These are phyloP conservation scores for Drosophila falleni DNA, from an alignment of 2,888 invertebrate species.

Conservation along the genomic window DNA sequence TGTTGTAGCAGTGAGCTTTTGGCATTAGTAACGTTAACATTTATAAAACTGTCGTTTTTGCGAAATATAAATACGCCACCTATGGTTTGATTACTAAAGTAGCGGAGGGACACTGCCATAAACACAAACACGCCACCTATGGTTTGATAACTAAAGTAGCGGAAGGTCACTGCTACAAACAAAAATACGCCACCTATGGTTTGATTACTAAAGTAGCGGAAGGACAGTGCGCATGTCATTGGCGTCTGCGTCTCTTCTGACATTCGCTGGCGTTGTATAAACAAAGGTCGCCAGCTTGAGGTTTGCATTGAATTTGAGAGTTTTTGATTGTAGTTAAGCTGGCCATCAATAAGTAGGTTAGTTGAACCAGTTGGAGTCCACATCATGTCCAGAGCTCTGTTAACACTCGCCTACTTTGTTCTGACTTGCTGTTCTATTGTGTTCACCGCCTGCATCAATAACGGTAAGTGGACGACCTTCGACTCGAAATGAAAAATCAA, in stretches of 20 bases:
- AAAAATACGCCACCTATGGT: too few species aligned
- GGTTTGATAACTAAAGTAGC: too few species aligned
- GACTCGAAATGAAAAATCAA: conserved; percentile 54
- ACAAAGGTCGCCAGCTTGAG: conserved; percentile 42
- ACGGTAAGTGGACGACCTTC: conserved; percentile 58
- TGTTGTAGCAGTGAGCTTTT: not conserved
- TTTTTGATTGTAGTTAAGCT: conserved; percentile 18
- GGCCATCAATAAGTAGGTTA: conserved; percentile 15
- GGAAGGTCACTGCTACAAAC: too few species aligned
- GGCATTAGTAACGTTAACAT: not conserved
- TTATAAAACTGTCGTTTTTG: too few species aligned
- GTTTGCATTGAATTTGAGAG: not conserved
- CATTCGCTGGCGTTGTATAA: conserved; percentile 54
- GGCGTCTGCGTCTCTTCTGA: conserved; percentile 25
- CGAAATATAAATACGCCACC: not conserved
- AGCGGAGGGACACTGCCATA: too few species aligned
- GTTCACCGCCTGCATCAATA: conserved; percentile 70
- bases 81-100: too few species aligned
- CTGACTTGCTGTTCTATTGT: conserved; percentile 66
- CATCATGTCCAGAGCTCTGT: conserved; percentile 54
- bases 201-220: too few species aligned
- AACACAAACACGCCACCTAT: too few species aligned
- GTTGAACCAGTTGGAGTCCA: conserved; percentile 10
- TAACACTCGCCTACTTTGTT: conserved; percentile 64
- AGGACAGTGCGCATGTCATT: conserved; percentile 56